Evolutionary conservation across 2,888 invertebrate genomes (phyloP).

Genomic region (Epsilonema sp.): DNA sequence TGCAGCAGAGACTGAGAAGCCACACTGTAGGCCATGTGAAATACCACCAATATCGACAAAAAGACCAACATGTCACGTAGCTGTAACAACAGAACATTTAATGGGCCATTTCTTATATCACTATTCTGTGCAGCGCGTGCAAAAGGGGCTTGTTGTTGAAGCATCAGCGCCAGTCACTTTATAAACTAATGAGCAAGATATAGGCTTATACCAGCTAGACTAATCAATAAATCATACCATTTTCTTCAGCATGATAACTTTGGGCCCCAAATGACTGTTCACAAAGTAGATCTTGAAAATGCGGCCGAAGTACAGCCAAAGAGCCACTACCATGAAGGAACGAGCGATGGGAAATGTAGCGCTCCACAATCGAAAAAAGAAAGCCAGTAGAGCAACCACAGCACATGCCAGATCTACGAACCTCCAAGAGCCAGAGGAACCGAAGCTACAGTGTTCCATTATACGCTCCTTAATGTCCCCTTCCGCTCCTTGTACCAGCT

Average conservation of each 20-base stretch:
- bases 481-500: too few relatives aligned
- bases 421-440: too few relatives aligned
- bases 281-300: constrained; percentile 28
- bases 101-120: too few relatives aligned
- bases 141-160: too few relatives aligned
- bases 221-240: too few relatives aligned
- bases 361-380: constrained; percentile 13
- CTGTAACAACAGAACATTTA: constrained; percentile 21
- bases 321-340: constrained; percentile 30
- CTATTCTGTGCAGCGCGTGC: too few relatives aligned
- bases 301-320: constrained; percentile 27
- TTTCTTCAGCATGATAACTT: constrained; percentile 32
- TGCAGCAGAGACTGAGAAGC: constrained; percentile 30
- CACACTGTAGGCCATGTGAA: constrained; percentile 33
- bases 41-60: constrained; percentile 31
- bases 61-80: constrained; percentile 30
- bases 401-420: too few relatives aligned
- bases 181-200: too few relatives aligned
- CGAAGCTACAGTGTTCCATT: too few relatives aligned
- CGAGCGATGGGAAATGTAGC: constrained; percentile 26
- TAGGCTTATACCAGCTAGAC: too few relatives aligned
- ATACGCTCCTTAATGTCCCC: too few relatives aligned
- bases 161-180: too few relatives aligned
- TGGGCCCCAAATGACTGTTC: constrained; percentile 34
- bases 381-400: constrained; percentile 14